phyloP scores from a whole-genome alignment of 2,797 vertebrate species.

The Caiman crocodilus region DNA sequence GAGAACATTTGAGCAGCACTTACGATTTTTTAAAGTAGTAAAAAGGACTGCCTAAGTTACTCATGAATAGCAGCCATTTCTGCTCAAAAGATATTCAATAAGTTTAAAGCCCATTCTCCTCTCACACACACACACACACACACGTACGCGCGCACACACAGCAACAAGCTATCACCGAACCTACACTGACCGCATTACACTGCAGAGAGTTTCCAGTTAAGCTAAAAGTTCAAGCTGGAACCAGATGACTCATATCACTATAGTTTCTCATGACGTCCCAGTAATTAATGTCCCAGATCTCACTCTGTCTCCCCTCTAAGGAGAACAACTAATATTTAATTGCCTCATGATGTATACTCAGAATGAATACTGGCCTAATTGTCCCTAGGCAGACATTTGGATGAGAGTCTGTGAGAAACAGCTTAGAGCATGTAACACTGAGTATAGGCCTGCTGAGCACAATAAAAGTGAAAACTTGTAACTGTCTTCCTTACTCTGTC shows the following conservation, averaged over 20 bases:
- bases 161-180: neutral
- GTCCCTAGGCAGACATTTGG: conserved; percentile 50
- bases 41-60: neutral
- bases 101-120: neutral
- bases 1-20: neutral
- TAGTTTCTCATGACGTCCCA: neutral
- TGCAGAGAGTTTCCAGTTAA: conserved; percentile 13
- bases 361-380: conserved; percentile 35
- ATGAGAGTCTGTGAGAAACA: conserved; percentile 53
- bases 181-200: neutral
- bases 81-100: neutral
- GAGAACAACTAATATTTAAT: conserved; percentile 44
- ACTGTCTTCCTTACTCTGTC: neutral
- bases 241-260: conserved; percentile 14
- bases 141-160: neutral
- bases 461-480: conserved; percentile 10
- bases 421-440: neutral
- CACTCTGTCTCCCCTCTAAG: conserved; percentile 26
- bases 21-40: neutral
- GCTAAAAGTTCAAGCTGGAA: neutral
- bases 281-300: conserved; percentile 54
- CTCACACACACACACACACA: fast-evolving
- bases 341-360: conserved; percentile 26
- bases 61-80: neutral
- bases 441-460: conserved; percentile 8